These are phyloP conservation scores for Macrosiphum euphorbiae DNA, from an alignment of 2,888 invertebrate species.

Conservation along the genomic window DNA sequence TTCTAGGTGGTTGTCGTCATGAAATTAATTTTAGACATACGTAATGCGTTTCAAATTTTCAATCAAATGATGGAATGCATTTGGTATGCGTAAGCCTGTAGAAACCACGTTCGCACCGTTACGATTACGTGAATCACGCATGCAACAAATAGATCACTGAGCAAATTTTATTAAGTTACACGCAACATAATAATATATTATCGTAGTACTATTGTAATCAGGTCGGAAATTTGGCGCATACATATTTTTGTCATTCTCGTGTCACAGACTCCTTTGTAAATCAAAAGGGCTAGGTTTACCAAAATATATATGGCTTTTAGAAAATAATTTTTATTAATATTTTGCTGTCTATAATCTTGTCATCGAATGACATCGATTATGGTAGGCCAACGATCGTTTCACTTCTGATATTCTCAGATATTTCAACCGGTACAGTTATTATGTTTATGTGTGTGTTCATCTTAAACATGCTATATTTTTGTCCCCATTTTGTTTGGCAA, in stretches of 20 bases:
- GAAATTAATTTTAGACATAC: slow-evolving; percentile 11
- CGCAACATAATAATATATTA: background rate
- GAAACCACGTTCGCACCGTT: background rate
- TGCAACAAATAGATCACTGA: background rate
- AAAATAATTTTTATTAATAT: background rate
- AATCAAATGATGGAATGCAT: background rate
- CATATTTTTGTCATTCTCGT: background rate
- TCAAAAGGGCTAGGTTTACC: no score
- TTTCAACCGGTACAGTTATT: background rate
- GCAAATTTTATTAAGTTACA: background rate
- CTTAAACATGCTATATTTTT: background rate
- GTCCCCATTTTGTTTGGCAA: background rate
- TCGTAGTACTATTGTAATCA: background rate
- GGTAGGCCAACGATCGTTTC: background rate
- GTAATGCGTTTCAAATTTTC: no score
- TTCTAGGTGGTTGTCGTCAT: background rate
- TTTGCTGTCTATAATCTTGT: background rate
- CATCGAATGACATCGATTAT: background rate
- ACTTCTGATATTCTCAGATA: background rate
- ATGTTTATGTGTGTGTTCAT: background rate
- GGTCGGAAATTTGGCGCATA: background rate
- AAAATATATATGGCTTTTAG: background rate
- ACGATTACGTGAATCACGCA: background rate
- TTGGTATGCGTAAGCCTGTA: background rate
- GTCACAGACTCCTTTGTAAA: background rate